A percentile compares a stretch with the other conserved stretches of the same genome.
Evolutionary conservation across 2,113 vertebrate species (phyloP).

Genomic region (Rhombomys opimus): DNA sequence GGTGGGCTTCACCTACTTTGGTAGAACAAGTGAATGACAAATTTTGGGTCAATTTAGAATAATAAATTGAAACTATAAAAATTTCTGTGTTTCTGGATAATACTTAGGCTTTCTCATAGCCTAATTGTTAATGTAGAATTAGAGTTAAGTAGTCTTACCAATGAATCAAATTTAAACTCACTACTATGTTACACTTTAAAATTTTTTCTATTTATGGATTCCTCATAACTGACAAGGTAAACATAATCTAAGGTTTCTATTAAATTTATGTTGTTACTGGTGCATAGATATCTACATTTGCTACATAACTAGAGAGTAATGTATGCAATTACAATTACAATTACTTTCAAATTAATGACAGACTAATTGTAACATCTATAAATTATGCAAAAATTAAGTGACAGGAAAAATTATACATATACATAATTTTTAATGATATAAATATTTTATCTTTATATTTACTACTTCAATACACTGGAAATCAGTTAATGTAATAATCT

Average conservation of each 20-base stretch:
- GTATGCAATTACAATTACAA: too few relatives aligned
- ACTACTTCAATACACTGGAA: neutral
- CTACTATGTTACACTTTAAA: neutral
- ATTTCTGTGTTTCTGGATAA: neutral
- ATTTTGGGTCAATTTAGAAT: neutral
- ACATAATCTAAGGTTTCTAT: too few relatives aligned
- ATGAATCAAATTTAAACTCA: neutral
- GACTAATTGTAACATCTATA: neutral
- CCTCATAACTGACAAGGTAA: too few relatives aligned
- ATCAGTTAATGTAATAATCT: conserved; percentile 3
- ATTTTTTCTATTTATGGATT: neutral
- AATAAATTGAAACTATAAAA: neutral
- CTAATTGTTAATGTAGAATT: neutral
- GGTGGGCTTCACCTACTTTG: neutral
- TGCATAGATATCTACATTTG: too few relatives aligned
- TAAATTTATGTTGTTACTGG: too few relatives aligned
- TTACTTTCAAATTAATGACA: too few relatives aligned
- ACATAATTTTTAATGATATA: neutral
- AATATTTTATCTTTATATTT: neutral
- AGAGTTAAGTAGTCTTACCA: neutral
- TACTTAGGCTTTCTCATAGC: neutral
- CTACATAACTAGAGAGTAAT: too few relatives aligned
- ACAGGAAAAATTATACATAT: neutral
- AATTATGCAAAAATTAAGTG: neutral
- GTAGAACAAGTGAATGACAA: neutral